Base-by-base conservation (phyloP, 92 coral and sea anemone genomes). In the Palythoa grandiflora region DNA sequence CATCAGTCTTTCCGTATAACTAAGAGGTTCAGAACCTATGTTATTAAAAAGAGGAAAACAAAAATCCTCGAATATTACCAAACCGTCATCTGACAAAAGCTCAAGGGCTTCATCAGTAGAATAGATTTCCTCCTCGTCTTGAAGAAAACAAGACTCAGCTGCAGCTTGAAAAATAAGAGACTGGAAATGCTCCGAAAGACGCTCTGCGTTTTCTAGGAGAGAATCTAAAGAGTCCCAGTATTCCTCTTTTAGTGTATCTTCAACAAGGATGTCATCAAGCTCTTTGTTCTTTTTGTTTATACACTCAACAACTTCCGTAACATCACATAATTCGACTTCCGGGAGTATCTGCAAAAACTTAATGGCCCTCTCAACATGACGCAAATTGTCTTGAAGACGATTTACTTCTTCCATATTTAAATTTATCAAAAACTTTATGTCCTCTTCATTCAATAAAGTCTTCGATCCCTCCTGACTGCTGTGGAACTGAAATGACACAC, bases 171-270 rank as follows among this genome's bases (percentile, higher is more conserved):
- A 96, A 5, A 92, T 38, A 51, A 77, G 71, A 47, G 93, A 93
- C 10, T 71, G 44, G 37, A 76, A 59, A 40, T 87, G 38, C 73
- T 88, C 74, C 10, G 60, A 44, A 9, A 89, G 89, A 19, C 70
- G 19, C 60, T 80, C 50, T 83, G 88, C 90, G 12, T 88, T 75
- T n/a, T 52, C 71, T 9, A 88, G 51, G 12, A 96, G 88, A 47
- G 59, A 53, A 11, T 66, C 50, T 28, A 94, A 77, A 15, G 87
- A 55, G 0, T 93, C 96, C 98, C 98, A 96, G 94, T 79, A 94
- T 54, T 76, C 76, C 1, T 37, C 86, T 59, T 83, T 60, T 37
- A 73, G 75, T 6, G 79, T 63, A 54, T 88, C 94, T 70, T 61
- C 89, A 60, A 91, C 80, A 14, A 39, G 39, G 10, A 92, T 79